Conservation (phyloP, 1,140 invertebrate species). For the Gryllus bimaculatus region DNA sequence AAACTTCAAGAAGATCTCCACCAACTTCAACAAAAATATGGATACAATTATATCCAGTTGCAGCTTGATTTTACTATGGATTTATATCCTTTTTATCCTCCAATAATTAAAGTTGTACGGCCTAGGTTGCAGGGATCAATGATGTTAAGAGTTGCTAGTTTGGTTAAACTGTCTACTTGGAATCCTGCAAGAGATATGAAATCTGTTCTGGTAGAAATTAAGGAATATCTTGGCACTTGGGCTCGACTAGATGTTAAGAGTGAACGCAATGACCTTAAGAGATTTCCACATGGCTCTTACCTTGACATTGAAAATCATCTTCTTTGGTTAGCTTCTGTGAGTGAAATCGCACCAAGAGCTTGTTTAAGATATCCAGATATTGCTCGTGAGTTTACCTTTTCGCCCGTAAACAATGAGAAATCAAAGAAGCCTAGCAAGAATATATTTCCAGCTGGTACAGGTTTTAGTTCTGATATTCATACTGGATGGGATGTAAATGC, state of each 20-base stretch:
- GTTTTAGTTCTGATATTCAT: conserved; percentile 28
- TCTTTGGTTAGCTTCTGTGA: conserved; percentile 30
- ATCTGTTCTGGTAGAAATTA: conserved; percentile 28
- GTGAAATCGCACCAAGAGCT: conserved; percentile 25
- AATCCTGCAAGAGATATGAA: conserved; percentile 32
- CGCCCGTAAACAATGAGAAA: not conserved
- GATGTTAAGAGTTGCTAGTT: conserved; percentile 33
- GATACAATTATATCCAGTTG: conserved; percentile 32
- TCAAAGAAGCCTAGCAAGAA: not conserved
- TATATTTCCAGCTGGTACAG: conserved; percentile 26
- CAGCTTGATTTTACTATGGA: conserved; percentile 34
- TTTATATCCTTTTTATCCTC: conserved; percentile 35
- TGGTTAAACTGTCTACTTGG: conserved; percentile 33
- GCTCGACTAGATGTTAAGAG: conserved; percentile 30
- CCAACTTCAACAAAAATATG: conserved; percentile 27
- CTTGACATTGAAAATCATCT: conserved; percentile 32
- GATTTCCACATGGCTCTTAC: conserved; percentile 29
- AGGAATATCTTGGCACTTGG: conserved; percentile 30
- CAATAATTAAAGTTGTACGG: conserved; percentile 32
- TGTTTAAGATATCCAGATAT: not conserved
- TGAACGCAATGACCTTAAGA: conserved; percentile 28
- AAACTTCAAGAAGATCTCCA: conserved; percentile 27
- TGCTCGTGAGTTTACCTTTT: not conserved
- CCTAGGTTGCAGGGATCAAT: conserved; percentile 31
- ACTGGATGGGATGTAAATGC: conserved; percentile 33